phyloP scores from a whole-genome alignment of 1,140 invertebrate genomes.

The Atopsyche davidsoni region DNA sequence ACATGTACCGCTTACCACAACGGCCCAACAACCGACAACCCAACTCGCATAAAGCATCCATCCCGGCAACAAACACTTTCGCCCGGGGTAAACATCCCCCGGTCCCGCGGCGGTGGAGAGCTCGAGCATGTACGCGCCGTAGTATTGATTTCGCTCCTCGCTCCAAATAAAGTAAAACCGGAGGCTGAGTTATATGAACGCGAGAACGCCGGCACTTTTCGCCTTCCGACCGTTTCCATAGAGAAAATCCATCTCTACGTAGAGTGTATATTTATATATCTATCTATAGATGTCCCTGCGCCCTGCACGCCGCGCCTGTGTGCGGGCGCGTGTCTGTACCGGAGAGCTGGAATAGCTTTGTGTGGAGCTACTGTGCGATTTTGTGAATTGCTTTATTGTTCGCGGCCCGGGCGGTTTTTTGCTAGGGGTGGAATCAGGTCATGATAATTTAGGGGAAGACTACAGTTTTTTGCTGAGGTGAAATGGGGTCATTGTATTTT shows the following conservation, averaged over 20 bases:
- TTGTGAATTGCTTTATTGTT: constrained; percentile 30
- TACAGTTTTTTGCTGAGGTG: constrained; percentile 4
- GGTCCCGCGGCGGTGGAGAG: background rate
- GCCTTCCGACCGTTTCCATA: constrained; percentile 18
- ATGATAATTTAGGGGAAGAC: background rate
- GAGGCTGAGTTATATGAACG: constrained; percentile 28
- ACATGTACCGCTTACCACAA: constrained; percentile 5
- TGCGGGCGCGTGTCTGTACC: background rate
- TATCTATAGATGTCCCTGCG: background rate
- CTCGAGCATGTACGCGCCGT: constrained; percentile 7
- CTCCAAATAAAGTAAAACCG: constrained; percentile 30
- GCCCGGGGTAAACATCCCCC: constrained; percentile 11
- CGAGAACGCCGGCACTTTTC: constrained; percentile 27
- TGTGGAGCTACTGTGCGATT: constrained; percentile 12
- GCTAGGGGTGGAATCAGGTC: background rate
- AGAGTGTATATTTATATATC: no score
- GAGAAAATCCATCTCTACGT: no score
- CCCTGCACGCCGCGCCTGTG: background rate
- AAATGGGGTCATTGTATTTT: constrained; percentile 14
- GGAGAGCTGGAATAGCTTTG: background rate
- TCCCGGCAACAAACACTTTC: constrained; percentile 26
- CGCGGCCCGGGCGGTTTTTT: background rate
- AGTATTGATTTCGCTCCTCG: constrained; percentile 30
- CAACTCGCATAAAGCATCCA: constrained; percentile 3
- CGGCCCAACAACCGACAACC: constrained; percentile 12